Evolutionary conservation across 92 coral and sea anemone species (phyloP).

Genomic region (Bergia sp.): DNA sequence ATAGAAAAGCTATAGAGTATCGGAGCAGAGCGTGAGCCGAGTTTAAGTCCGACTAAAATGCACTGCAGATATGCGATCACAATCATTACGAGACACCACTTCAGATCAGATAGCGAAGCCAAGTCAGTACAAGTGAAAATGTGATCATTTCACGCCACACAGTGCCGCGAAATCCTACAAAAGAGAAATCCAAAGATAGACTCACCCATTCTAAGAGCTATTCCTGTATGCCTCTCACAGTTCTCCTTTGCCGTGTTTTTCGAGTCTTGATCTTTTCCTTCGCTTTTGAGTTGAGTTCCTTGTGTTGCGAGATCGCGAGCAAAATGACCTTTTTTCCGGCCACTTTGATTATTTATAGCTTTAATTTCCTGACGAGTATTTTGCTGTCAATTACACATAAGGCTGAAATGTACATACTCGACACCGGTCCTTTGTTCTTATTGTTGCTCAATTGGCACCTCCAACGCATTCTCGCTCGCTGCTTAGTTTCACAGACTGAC

Average conservation of each 20-base stretch:
- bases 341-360: slow-evolving; percentile 43
- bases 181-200: neutral
- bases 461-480: slow-evolving; percentile 12
- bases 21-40: neutral
- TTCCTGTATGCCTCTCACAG: no score
- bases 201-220: slow-evolving; percentile 28
- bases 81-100: slow-evolving; percentile 15
- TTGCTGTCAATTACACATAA: slow-evolving; percentile 43
- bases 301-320: slow-evolving; percentile 1
- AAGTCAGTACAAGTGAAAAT: neutral
- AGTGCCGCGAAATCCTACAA: neutral
- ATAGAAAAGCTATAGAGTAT: neutral
- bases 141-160: neutral
- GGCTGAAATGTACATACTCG: slow-evolving; percentile 35
- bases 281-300: neutral
- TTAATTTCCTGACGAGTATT: slow-evolving; percentile 36
- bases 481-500: slow-evolving; percentile 25
- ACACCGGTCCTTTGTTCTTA: slow-evolving; percentile 23
- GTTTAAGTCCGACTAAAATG: neutral
- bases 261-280: neutral
- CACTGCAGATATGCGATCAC: neutral
- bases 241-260: neutral
- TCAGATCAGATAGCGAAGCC: slow-evolving; percentile 31
- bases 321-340: slow-evolving; percentile 35
- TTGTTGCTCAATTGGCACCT: slow-evolving; percentile 39